These are phyloP conservation scores for Magallana angulata DNA, from an alignment of 1,140 invertebrate genomes.

Conservation along the genomic window DNA sequence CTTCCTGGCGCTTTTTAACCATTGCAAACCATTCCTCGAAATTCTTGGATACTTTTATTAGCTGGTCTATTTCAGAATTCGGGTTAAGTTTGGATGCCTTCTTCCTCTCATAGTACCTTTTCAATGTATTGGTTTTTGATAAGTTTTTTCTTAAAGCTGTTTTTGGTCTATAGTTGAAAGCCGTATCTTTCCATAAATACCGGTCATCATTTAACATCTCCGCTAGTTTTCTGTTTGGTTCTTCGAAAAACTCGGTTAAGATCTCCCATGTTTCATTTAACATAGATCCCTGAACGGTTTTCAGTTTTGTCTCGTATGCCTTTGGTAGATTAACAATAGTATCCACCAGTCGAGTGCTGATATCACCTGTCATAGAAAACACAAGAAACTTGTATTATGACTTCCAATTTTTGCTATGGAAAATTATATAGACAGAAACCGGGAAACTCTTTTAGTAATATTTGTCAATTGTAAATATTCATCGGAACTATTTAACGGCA, in stretches of 20 bases:
- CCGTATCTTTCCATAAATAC: constrained; percentile 10
- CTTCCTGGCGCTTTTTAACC: background rate
- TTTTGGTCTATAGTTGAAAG: background rate
- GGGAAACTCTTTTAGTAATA: too few relatives aligned
- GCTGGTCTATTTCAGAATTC: background rate
- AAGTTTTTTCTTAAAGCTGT: background rate
- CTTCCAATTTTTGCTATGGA: too few relatives aligned
- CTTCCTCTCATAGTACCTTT: background rate
- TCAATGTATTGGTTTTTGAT: background rate
- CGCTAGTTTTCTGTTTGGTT: constrained; percentile 29
- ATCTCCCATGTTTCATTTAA: constrained; percentile 12
- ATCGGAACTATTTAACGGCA: too few relatives aligned
- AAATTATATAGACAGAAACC: too few relatives aligned
- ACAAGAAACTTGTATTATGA: background rate
- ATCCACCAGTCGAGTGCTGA: background rate
- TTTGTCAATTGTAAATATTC: too few relatives aligned
- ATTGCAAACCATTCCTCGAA: background rate
- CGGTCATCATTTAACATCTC: constrained; percentile 30
- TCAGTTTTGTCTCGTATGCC: background rate
- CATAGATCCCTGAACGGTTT: background rate
- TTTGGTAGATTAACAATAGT: background rate
- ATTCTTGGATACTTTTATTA: background rate
- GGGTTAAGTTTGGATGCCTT: background rate
- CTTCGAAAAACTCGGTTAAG: constrained; percentile 2
- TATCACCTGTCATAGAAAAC: background rate